Conservation (phyloP, 1,140 invertebrate genomes). For the Drosophila paulistorum region DNA sequence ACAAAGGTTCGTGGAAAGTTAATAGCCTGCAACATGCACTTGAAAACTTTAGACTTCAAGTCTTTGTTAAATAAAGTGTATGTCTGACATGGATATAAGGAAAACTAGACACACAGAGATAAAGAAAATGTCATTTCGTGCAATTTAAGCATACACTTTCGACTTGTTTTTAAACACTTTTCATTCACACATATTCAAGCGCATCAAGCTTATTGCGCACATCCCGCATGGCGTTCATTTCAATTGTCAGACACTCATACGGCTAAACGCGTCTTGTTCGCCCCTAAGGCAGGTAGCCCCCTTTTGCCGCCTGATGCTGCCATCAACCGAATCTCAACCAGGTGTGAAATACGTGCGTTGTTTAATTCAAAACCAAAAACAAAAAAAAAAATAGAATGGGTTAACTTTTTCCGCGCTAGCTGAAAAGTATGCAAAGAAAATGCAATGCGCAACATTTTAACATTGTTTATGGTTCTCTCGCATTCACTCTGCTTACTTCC, state of each 20-base stretch:
- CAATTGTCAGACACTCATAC: conserved; percentile 52
- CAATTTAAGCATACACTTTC: not conserved
- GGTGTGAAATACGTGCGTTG: conserved; percentile 71
- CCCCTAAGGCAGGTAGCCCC: conserved; percentile 30
- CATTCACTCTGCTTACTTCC: not conserved
- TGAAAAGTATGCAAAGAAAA: conserved; percentile 53
- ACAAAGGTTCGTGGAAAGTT: conserved; percentile 18
- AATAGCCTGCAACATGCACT: conserved; percentile 48
- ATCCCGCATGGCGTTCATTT: conserved; percentile 24
- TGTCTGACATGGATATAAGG: not conserved
- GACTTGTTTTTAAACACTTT: not conserved
- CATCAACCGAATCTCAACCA: conserved; percentile 28
- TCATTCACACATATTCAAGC: not conserved
- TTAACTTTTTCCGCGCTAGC: not conserved
- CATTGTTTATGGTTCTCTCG: conserved; percentile 40
- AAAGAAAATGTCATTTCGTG: not conserved
- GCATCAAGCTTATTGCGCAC: not conserved
- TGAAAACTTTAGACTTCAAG: conserved; percentile 50
- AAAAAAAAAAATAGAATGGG: not conserved
- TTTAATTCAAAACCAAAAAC: conserved; percentile 62
- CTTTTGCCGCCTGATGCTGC: not conserved
- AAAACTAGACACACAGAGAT: not conserved
- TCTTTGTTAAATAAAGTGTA: conserved; percentile 38
- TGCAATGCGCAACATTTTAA: conserved; percentile 56
- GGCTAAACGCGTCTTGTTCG: conserved; percentile 47